phyloP scores from a whole-genome alignment of 1,140 invertebrate genomes.

The Drosophila lacertosa region DNA sequence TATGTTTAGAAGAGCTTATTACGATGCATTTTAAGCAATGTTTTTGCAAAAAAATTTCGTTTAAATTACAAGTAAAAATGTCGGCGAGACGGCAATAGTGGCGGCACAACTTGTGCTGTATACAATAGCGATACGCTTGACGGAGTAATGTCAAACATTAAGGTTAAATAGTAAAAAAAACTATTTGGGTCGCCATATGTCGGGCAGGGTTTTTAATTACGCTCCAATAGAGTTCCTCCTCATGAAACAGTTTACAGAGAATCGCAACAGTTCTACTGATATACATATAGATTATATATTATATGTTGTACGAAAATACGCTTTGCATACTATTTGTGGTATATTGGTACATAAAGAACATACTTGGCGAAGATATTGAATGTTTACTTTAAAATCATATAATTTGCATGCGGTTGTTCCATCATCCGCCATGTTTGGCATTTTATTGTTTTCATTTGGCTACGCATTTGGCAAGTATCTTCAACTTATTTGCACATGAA shows the following conservation, averaged over 20 bases:
- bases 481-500: slow-evolving; percentile 1
- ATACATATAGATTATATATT: no score
- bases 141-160: slow-evolving; percentile 31
- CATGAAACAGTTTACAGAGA: no score
- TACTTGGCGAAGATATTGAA: background rate
- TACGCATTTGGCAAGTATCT: slow-evolving; percentile 16
- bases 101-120: slow-evolving; percentile 17
- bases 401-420: slow-evolving; percentile 16
- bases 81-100: slow-evolving; percentile 14
- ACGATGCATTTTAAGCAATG: slow-evolving; percentile 33
- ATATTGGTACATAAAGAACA: background rate
- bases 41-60: slow-evolving; percentile 28
- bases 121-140: slow-evolving; percentile 37
- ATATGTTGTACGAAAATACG: background rate
- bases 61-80: slow-evolving; percentile 20
- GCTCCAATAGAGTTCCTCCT: no score
- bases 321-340: no score
- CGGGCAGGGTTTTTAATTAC: background rate
- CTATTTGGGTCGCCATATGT: no score
- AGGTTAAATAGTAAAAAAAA: slow-evolving; percentile 10
- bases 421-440: background rate
- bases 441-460: slow-evolving; percentile 3
- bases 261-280: no score
- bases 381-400: slow-evolving; percentile 37
- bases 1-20: slow-evolving; percentile 29